Evolutionary conservation across 2,888 invertebrate species (phyloP).

Genomic region (Lepidocyrtoides sp.): DNA sequence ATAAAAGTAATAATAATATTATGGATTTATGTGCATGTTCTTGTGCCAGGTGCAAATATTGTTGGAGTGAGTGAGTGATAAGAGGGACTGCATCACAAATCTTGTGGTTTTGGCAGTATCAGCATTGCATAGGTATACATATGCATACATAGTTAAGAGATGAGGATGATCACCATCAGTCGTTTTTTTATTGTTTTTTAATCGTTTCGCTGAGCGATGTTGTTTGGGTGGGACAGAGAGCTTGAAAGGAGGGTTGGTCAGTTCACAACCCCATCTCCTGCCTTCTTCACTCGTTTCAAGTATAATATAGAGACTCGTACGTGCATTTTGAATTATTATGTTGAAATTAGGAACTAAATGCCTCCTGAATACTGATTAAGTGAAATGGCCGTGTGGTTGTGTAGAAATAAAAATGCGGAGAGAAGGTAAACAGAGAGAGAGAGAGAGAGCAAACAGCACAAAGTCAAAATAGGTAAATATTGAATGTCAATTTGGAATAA

Average conservation of each 20-base stretch:
- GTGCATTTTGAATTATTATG: slow-evolving; percentile 77
- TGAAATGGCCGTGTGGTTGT: background rate
- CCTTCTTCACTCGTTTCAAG: slow-evolving; percentile 68
- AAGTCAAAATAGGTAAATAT: slow-evolving; percentile 24
- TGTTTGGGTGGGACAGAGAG: slow-evolving; percentile 80
- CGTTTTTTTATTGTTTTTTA: slow-evolving; percentile 81
- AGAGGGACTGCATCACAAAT: slow-evolving; percentile 4
- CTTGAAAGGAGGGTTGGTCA: slow-evolving; percentile 81
- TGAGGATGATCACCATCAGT: slow-evolving; percentile 70
- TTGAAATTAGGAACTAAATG: slow-evolving; percentile 78
- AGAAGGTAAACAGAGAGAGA: slow-evolving; percentile 25
- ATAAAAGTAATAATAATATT: slow-evolving; percentile 40
- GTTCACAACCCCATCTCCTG: slow-evolving; percentile 79
- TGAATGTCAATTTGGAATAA: slow-evolving; percentile 46
- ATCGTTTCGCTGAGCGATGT: slow-evolving; percentile 77
- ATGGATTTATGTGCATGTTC: slow-evolving; percentile 50
- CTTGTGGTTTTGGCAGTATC: background rate
- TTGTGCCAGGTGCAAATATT: slow-evolving; percentile 50
- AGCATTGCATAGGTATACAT: background rate
- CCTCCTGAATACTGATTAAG: slow-evolving; percentile 79
- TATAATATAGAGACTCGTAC: slow-evolving; percentile 47
- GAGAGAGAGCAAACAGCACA: background rate
- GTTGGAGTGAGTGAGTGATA: slow-evolving; percentile 31
- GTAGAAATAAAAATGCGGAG: background rate
- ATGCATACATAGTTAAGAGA: slow-evolving; percentile 20